Evolutionary conservation across 2,113 vertebrate genomes (phyloP), one percentile per base, ranked within the genome.

Genomic region (Istiophorus platypterus): DNA sequence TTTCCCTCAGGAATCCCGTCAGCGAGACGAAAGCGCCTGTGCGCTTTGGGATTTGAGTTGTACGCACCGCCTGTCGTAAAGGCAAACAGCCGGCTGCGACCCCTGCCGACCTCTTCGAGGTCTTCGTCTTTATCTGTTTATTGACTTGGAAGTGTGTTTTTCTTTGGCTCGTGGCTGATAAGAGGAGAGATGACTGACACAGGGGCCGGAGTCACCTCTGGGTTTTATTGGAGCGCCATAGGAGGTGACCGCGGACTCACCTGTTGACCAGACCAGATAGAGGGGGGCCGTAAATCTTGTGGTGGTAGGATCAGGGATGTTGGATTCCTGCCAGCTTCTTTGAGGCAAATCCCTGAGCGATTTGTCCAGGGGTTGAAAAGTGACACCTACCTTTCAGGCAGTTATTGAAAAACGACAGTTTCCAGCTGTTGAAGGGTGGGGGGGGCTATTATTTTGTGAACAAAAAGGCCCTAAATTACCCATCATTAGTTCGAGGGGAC

Each of bases 381-480:
- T 10, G 17, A 81, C 18, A 4, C 2, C 15, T 26, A 2, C 24
- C 24, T 0, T 34, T 51, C n/a, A 17, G 14, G 34, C 52, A n/a
- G 0, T 26, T 15, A 13, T 56, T 54, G 82, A 87, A 82, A 82
- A 82, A 72, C 39, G 67, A 87, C 71, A 82, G 78, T 76, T 22
- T 2, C 8, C 14, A 27, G 31, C 22, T 12, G 22, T 42, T 78
- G 6, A 2, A 3, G 31, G 7, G 7, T 78, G 6, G 1, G 2
- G 31, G 7, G 7, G 69, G 17, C 20, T 58, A 4, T 72, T 61
- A 65, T 24, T 69, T 61, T 3, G 56, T 68, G 34, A 75, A 64
- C 49, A 73, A 66, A 72, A 20, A 24, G 27, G n/a, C n/a, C 31
- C 61, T 13, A 58, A 76, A 84, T 86, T 76, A 84, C 56, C 77